These are phyloP conservation scores for Piliocolobus tephrosceles DNA, from an alignment of 2,113 vertebrate species.

Conservation along the genomic window DNA sequence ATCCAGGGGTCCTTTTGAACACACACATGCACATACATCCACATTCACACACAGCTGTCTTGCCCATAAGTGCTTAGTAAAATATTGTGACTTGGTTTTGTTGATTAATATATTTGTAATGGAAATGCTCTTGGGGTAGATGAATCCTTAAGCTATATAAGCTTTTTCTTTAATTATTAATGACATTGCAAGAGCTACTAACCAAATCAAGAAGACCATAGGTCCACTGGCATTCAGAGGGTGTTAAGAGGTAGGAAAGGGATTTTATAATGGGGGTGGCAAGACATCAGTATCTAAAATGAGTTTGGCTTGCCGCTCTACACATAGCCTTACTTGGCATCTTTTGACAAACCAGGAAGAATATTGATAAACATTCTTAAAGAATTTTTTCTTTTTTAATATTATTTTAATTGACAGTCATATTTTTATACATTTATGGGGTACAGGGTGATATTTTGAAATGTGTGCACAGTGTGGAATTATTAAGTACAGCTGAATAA, in stretches of 20 bases:
- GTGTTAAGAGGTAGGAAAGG: not conserved
- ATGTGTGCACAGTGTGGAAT: not conserved
- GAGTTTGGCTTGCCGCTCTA: not conserved
- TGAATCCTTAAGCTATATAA: conserved; percentile 36
- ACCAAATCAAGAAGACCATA: not conserved
- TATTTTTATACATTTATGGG: not conserved
- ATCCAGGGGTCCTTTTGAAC: not conserved
- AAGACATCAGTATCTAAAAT: not conserved
- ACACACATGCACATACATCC: not conserved
- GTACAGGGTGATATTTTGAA: not conserved
- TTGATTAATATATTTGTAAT: conserved; percentile 43
- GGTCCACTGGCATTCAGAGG: not conserved
- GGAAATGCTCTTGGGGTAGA: not conserved
- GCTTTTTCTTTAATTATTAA: conserved; percentile 41
- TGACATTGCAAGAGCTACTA: not conserved
- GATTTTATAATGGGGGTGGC: not conserved
- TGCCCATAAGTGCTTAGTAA: not conserved
- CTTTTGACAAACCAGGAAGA: not conserved
- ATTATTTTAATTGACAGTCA: not conserved
- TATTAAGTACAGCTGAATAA: not conserved
- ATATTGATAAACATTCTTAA: not conserved
- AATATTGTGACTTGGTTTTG: conserved; percentile 21
- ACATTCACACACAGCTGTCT: not conserved
- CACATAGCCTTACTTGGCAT: not conserved
- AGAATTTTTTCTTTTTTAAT: not conserved